Conservation (phyloP, 2,797 vertebrate genomes). For the Chelidonichthys spinosus region DNA sequence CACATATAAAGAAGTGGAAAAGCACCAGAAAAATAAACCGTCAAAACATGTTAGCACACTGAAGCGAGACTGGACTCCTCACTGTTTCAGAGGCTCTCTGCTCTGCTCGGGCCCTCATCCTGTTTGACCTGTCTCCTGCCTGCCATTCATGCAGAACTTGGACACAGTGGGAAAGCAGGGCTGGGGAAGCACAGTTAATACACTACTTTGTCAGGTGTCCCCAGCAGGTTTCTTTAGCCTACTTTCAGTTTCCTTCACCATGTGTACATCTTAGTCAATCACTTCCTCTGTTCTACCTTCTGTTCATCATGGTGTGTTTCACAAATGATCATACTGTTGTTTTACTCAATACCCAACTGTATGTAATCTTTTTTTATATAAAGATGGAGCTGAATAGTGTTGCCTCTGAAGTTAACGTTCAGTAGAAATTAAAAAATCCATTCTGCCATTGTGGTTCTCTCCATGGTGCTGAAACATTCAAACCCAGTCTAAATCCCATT, state of each 20-base stretch:
- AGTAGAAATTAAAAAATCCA: not conserved
- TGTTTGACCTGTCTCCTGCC: conserved; percentile 40
- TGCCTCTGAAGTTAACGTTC: not conserved
- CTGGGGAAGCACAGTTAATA: conserved; percentile 11
- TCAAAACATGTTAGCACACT: conserved; percentile 43
- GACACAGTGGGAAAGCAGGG: not conserved
- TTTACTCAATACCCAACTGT: not conserved
- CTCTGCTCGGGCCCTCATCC: conserved; percentile 28
- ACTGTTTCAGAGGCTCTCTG: conserved; percentile 17
- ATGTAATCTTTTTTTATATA: not conserved
- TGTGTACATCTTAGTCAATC: not conserved
- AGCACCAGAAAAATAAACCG: conserved; percentile 27
- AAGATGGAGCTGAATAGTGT: too few species aligned
- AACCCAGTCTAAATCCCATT: not conserved
- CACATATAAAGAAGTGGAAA: conserved; percentile 8
- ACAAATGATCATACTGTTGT: not conserved
- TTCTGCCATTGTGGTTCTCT: not conserved
- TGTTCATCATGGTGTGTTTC: not conserved
- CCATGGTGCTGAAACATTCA: conserved; percentile 7
- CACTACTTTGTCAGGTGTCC: conserved; percentile 1
- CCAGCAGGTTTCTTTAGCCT: conserved; percentile 8
- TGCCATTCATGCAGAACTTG: conserved; percentile 21
- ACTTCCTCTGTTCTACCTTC: not conserved
- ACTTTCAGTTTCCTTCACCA: not conserved
- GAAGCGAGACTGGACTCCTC: conserved; percentile 13